phyloP scores from a whole-genome alignment of 2,113 vertebrate species.

The Andinoacara biseriatus region DNA sequence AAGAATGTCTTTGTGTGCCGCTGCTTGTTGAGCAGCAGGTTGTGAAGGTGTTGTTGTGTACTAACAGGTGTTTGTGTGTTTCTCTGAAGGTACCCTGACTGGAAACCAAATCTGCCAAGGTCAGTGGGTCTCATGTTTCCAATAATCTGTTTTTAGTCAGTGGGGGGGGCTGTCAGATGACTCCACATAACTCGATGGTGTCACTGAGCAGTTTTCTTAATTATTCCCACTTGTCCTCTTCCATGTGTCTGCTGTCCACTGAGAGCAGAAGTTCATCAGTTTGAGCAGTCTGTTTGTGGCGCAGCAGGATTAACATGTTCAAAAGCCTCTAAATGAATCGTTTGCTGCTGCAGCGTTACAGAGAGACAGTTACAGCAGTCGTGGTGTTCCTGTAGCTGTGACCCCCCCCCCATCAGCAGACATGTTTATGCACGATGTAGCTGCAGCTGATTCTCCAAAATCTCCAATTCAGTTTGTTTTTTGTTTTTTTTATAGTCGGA shows the following conservation, averaged over 20 bases:
- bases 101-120: slow-evolving; percentile 79
- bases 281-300: no score
- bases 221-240: neutral
- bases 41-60: neutral
- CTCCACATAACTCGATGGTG: neutral
- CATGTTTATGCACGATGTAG: neutral
- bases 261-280: no score
- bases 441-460: neutral
- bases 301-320: no score
- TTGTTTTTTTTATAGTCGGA: slow-evolving; percentile 21
- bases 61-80: slow-evolving; percentile 26
- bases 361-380: neutral
- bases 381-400: no score
- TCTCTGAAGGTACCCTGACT: slow-evolving; percentile 85
- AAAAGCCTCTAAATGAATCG: no score
- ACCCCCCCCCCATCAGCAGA: no score
- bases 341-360: neutral
- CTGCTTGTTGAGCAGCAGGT: no score
- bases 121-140: slow-evolving; percentile 50
- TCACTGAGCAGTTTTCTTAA: rapidly evolving
- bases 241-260: no score
- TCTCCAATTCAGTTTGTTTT: neutral
- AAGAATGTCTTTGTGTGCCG: neutral
- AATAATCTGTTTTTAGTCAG: slow-evolving; percentile 3
- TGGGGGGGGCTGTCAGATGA: neutral